These are phyloP conservation scores for Aulostomus chinensis DNA, from an alignment of 2,797 vertebrate species.

Conservation along the genomic window DNA sequence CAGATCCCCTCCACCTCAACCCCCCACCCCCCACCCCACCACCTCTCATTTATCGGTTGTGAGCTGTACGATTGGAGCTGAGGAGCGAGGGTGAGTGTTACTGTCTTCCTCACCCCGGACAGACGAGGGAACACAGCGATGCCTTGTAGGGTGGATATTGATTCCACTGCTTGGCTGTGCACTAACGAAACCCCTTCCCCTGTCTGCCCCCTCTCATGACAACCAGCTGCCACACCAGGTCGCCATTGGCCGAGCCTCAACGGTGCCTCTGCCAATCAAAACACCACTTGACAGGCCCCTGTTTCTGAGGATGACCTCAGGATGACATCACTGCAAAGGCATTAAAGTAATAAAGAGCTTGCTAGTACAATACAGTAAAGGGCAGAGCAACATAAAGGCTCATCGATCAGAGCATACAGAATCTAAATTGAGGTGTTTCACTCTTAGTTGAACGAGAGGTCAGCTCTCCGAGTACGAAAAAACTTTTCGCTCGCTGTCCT, in stretches of 20 bases:
- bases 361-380: slow-evolving; percentile 76
- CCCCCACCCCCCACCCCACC: slow-evolving; percentile 23
- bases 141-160: slow-evolving; percentile 67
- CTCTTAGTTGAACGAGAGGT: slow-evolving; percentile 66
- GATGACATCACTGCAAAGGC: slow-evolving; percentile 77
- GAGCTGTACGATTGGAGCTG: slow-evolving; percentile 64
- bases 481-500: slow-evolving; percentile 45
- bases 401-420: slow-evolving; percentile 59
- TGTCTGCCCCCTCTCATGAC: slow-evolving; percentile 67
- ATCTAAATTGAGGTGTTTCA: slow-evolving; percentile 68
- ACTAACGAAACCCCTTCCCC: slow-evolving; percentile 70
- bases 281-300: slow-evolving; percentile 48
- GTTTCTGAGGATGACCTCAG: slow-evolving; percentile 71
- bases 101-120: slow-evolving; percentile 52
- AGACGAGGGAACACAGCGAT: slow-evolving; percentile 43
- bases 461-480: slow-evolving; percentile 45
- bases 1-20: slow-evolving; percentile 29
- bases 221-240: slow-evolving; percentile 60
- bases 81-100: slow-evolving; percentile 54
- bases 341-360: slow-evolving; percentile 76
- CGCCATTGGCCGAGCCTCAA: slow-evolving; percentile 58
- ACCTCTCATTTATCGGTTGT: slow-evolving; percentile 65
- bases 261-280: slow-evolving; percentile 75
- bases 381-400: slow-evolving; percentile 69
- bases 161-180: slow-evolving; percentile 63